These are phyloP conservation scores for Rhinogobio ventralis DNA, from an alignment of 2,797 vertebrate genomes.

Conservation along the genomic window DNA sequence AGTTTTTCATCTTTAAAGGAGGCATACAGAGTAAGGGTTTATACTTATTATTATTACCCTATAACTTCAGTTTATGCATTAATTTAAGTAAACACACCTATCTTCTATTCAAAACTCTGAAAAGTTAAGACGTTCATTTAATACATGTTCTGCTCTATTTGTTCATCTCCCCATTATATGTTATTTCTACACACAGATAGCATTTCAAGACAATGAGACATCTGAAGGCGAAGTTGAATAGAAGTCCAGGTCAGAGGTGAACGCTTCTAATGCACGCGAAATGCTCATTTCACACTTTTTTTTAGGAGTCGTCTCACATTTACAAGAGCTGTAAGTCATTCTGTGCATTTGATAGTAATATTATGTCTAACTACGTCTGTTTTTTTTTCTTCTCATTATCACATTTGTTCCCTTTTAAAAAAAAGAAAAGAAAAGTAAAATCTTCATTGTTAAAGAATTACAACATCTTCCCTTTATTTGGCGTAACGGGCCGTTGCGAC, in stretches of 20 bases:
- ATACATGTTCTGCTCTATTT: constrained; percentile 6
- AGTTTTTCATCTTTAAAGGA: background rate
- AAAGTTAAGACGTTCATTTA: background rate
- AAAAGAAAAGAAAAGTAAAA: background rate
- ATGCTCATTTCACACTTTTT: background rate
- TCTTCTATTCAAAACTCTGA: background rate
- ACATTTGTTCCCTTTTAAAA: background rate
- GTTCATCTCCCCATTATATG: background rate
- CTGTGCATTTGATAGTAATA: background rate
- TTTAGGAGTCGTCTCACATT: background rate
- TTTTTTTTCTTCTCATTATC: background rate
- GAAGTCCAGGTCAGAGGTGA: background rate
- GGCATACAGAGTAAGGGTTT: background rate
- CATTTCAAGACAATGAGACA: constrained; percentile 4
- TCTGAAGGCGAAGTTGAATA: background rate
- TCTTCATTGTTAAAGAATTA: background rate
- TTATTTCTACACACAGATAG: background rate
- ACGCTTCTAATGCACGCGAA: background rate
- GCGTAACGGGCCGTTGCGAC: constrained; percentile 5
- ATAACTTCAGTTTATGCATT: background rate
- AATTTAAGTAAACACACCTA: constrained; percentile 7
- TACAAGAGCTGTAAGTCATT: background rate
- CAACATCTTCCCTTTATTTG: background rate
- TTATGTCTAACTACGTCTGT: background rate
- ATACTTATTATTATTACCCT: background rate